Evolutionary conservation across 2,797 vertebrate genomes (phyloP), one percentile per base, ranked within the genome.

Genomic region (Sus cebifrons): DNA sequence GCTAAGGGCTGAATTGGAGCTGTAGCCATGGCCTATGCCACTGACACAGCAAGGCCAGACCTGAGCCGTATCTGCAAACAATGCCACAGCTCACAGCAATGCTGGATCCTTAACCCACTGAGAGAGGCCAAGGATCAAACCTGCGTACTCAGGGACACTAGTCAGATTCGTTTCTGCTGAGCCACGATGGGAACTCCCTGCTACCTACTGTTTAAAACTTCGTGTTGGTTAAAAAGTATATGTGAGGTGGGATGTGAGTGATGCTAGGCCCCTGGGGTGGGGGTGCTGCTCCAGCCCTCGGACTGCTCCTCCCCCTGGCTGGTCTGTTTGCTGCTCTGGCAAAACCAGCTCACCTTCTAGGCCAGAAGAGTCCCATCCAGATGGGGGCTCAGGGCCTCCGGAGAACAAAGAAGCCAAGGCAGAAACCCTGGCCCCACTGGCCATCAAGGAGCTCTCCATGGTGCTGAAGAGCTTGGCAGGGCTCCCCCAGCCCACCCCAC

Each of bases 151-250:
- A 49, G 6, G 44, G 44, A 49, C 6, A 49, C 44, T 49, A 49
- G 44, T 49, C 44, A 49, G 44, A 49, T 49, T 49, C 44, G 6
- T 49, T 49, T 49, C 44, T 49, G 44, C 44, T 49, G 44, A 49
- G 44, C 44, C 44, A 49, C 6, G 44, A 49, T 49, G 44, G 44
- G 44, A 49, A 49, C 44, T 49, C 44, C 44, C 44, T 49, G 44
- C 44, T 49, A 49, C 6, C 6, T 10, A 49, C 44, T 49, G 9
- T 95, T 81, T 36, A 52, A 78, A 96, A 96, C 86, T 96, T 91
- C 29, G 27, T 60, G 29, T 83, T 67, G 25, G 65, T 88, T 87
- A 91, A 86, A 88, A 91, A 89, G 75, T 84, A 36, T 25, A 20
- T 27, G 44, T 58, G 52, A 54, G 67, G 20, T 75, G 67, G 15